A percentile compares a stretch with the other conserved stretches of the same genome.
Conservation (phyloP, 1,140 invertebrate species). For the Drosophila nasuta region DNA sequence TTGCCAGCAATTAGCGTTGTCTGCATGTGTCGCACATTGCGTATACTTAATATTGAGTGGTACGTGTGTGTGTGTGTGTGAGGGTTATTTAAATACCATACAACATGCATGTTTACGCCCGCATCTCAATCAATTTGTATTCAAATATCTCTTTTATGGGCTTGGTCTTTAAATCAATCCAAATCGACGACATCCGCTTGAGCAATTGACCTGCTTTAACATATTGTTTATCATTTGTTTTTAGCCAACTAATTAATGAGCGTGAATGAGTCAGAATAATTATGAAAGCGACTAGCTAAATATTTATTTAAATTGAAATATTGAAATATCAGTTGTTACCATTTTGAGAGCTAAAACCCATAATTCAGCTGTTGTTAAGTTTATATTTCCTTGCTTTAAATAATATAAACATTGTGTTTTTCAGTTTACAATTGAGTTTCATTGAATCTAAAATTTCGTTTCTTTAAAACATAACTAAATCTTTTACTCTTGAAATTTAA, state of each 20-base stretch:
- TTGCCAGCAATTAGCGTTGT: slow-evolving; percentile 70
- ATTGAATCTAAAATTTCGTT: too few species aligned
- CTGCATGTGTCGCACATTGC: slow-evolving; percentile 25
- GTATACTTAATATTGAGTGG: slow-evolving; percentile 36
- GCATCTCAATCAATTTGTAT: slow-evolving; percentile 37
- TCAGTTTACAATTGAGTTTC: too few species aligned
- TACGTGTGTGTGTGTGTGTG: slow-evolving; percentile 20
- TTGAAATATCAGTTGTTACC: too few species aligned
- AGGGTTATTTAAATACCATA: slow-evolving; percentile 30
- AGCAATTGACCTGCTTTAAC: slow-evolving; percentile 35
- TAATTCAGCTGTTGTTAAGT: too few species aligned
- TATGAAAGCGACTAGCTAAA: slow-evolving; percentile 5
- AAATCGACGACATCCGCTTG: slow-evolving; percentile 34
- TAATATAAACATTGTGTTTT: too few species aligned
- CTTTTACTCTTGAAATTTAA: too few species aligned
- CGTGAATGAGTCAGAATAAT: slow-evolving; percentile 22
- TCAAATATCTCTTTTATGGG: slow-evolving; percentile 15
- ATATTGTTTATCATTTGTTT: slow-evolving; percentile 23
- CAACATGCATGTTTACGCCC: slow-evolving; percentile 16
- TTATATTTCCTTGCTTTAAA: too few species aligned
- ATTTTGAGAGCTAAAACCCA: too few species aligned
- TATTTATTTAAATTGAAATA: slow-evolving; percentile 22
- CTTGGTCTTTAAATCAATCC: slow-evolving; percentile 8
- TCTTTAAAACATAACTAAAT: too few species aligned
- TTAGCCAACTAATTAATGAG: slow-evolving; percentile 27